A percentile compares a stretch with the other conserved stretches of the same genome.
phyloP scores from a whole-genome alignment of 2,797 vertebrate species.

The Labeo calbasu region DNA sequence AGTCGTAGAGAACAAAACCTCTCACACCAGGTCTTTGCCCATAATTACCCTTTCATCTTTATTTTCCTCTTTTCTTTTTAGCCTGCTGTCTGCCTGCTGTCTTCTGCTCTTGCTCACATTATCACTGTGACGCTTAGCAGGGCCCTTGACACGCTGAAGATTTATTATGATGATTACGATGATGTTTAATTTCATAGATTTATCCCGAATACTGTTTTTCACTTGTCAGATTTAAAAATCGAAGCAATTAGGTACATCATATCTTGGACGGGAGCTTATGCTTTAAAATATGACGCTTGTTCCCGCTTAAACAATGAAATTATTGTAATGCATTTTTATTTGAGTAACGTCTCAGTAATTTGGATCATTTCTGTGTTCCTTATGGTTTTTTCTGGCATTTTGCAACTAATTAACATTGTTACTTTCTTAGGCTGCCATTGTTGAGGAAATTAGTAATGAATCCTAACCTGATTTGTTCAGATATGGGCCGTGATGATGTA shows the following conservation, averaged over 20 bases:
- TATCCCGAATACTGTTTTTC: not conserved
- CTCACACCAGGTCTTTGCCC: conserved; percentile 69
- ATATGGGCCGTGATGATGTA: conserved; percentile 53
- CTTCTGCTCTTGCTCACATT: conserved; percentile 42
- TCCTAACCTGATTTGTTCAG: conserved; percentile 39
- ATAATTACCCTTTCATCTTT: conserved; percentile 70
- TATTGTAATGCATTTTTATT: not conserved
- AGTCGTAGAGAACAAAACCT: conserved; percentile 76
- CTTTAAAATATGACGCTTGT: not conserved
- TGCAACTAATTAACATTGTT: conserved; percentile 14
- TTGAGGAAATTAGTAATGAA: conserved; percentile 39
- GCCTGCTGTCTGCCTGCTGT: conserved; percentile 46
- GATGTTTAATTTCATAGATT: conserved; percentile 8
- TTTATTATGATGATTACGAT: not conserved
- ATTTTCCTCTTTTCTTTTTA: conserved; percentile 61
- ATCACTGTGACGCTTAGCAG: conserved; percentile 25
- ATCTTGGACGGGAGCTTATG: not conserved
- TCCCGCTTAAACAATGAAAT: not conserved
- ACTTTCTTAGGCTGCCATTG: conserved; percentile 30
- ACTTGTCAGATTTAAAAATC: not conserved
- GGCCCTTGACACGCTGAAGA: conserved; percentile 1
- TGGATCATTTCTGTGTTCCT: not conserved
- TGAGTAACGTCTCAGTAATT: not conserved
- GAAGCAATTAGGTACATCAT: conserved; percentile 3
- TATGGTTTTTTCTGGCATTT: not conserved